phyloP scores from a whole-genome alignment of 2,113 vertebrate species.

The Thalassoma bifasciatum region DNA sequence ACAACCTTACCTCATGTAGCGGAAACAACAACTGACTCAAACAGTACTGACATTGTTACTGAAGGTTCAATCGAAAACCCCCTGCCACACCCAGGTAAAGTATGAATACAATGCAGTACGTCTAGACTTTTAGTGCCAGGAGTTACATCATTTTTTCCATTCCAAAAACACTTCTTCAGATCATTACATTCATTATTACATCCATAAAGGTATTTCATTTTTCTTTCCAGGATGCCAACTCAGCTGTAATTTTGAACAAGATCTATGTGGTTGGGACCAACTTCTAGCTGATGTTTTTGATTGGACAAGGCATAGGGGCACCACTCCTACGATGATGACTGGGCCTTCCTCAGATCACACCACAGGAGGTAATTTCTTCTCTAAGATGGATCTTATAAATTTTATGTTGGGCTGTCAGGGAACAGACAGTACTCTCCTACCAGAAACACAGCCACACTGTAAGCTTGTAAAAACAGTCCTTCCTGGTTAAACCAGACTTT shows the following conservation, averaged over 20 bases:
- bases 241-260: conserved; percentile 54
- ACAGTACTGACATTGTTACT: not conserved
- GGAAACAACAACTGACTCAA: not conserved
- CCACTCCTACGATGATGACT: conserved; percentile 42
- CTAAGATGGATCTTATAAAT: not conserved
- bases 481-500: conserved; percentile 9
- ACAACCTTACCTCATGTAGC: not conserved
- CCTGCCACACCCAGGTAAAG: conserved; percentile 28
- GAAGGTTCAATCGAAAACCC: not conserved
- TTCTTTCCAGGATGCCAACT: conserved; percentile 40
- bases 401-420: not conserved
- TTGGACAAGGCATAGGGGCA: conserved; percentile 52
- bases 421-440: not conserved
- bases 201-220: not conserved
- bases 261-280: conserved; percentile 59
- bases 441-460: not conserved
- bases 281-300: conserved; percentile 54
- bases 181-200: not conserved
- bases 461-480: not conserved
- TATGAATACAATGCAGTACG: not conserved
- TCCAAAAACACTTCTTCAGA: too few species aligned
- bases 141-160: not conserved
- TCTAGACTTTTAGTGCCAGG: not conserved
- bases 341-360: conserved; percentile 71
- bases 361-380: conserved; percentile 50